Evolutionary conservation across 2,888 invertebrate species (phyloP).

Genomic region (Leptinotarsa peninsularis): DNA sequence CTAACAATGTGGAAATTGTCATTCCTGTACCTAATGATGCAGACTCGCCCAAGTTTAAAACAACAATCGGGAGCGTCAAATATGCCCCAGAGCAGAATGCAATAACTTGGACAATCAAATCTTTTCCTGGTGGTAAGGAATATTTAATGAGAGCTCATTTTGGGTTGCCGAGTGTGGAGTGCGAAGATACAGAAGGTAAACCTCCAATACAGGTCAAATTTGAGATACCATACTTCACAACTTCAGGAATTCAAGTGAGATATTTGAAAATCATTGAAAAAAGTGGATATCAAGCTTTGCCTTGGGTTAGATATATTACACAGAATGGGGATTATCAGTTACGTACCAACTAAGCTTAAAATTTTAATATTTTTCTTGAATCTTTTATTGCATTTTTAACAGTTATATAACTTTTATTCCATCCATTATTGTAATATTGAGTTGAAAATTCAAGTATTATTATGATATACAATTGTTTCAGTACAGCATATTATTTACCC

Average conservation of each 20-base stretch:
- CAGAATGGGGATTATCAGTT: conserved; percentile 99
- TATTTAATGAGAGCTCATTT: conserved; percentile 98
- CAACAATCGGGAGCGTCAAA: conserved; percentile 95
- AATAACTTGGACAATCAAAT: conserved; percentile 97
- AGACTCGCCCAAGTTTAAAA: conserved; percentile 98
- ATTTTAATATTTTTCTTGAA: conserved; percentile 15
- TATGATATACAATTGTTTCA: conserved; percentile 15
- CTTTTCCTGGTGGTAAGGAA: conserved; percentile 98
- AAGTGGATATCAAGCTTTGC: conserved; percentile 97
- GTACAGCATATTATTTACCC: conserved; percentile 14
- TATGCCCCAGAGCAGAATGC: conserved; percentile 98
- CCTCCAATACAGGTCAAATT: conserved; percentile 99
- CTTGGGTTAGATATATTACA: conserved; percentile 99
- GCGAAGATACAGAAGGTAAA: conserved; percentile 94
- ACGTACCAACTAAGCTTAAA: conserved; percentile 80
- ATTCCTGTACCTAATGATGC: conserved; percentile 97
- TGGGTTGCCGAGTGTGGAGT: conserved; percentile 94
- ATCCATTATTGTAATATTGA: conserved; percentile 23
- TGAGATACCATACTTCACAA: conserved; percentile 99
- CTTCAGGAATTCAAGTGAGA: conserved; percentile 96
- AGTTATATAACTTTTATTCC: conserved; percentile 25
- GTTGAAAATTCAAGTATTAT: conserved; percentile 19
- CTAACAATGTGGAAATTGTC: conserved; percentile 98
- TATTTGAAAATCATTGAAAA: conserved; percentile 99
- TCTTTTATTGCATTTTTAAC: conserved; percentile 24